Evolutionary conservation across 2,797 vertebrate species (phyloP).

Genomic region (Rhinichthys osculus): DNA sequence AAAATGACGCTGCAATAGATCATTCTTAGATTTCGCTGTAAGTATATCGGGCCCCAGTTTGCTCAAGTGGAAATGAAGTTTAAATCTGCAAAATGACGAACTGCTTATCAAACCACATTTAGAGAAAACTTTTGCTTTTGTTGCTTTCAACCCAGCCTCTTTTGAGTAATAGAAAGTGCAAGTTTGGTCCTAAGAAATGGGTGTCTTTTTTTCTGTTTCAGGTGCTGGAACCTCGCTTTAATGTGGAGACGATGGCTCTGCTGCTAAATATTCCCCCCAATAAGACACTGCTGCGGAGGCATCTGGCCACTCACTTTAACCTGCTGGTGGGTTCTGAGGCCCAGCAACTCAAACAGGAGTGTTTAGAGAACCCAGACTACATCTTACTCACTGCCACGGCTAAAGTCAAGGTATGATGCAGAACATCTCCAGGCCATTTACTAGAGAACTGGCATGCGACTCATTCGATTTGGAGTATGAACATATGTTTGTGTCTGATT

Average conservation of each 20-base stretch:
- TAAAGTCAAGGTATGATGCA: constrained; percentile 89
- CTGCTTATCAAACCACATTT: neutral
- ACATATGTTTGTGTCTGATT: neutral
- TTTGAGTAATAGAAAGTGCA: neutral
- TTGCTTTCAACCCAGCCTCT: neutral
- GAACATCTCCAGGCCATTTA: neutral
- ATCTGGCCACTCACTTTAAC: constrained; percentile 96
- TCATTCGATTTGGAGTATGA: neutral
- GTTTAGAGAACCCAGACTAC: constrained; percentile 92
- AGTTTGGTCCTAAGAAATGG: neutral
- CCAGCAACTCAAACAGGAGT: constrained; percentile 92
- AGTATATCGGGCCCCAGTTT: neutral
- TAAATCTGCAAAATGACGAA: neutral
- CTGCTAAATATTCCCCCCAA: constrained; percentile 96
- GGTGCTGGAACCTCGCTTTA: constrained; percentile 97
- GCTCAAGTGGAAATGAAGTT: neutral
- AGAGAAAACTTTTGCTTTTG: neutral
- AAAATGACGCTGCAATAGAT: too few species aligned
- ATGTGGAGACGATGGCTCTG: constrained; percentile 97
- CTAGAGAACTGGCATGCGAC: too few species aligned
- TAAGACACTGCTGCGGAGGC: constrained; percentile 93
- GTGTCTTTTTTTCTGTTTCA: constrained; percentile 58
- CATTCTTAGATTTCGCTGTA: too few species aligned
- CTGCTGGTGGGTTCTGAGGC: constrained; percentile 91
- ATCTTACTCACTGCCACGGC: constrained; percentile 91